phyloP scores from a whole-genome alignment of 1,140 invertebrate genomes.

The Dendrolimus punctatus region DNA sequence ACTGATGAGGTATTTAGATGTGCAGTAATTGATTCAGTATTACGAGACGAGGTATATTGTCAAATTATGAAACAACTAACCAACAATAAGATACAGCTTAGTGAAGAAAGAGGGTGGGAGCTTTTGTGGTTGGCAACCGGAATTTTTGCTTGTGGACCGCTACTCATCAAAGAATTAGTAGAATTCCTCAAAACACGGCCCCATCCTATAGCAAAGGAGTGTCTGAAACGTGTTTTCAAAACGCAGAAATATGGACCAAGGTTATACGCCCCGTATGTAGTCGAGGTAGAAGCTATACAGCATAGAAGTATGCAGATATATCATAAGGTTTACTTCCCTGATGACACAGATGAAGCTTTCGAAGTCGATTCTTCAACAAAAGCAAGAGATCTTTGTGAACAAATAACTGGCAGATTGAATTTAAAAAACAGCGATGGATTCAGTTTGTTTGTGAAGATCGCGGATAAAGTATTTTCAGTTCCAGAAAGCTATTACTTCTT shows the following conservation, averaged over 20 bases:
- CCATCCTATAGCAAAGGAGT: slow-evolving; percentile 86
- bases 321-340: slow-evolving; percentile 94
- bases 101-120: slow-evolving; percentile 95
- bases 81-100: slow-evolving; percentile 85
- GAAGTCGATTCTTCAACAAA: slow-evolving; percentile 87
- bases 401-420: slow-evolving; percentile 82
- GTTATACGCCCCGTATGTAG: slow-evolving; percentile 91
- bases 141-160: slow-evolving; percentile 82
- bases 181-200: slow-evolving; percentile 86
- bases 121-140: slow-evolving; percentile 93
- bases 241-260: slow-evolving; percentile 84
- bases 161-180: slow-evolving; percentile 74
- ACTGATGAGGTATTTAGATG: slow-evolving; percentile 93
- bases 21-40: slow-evolving; percentile 82
- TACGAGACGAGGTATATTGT: slow-evolving; percentile 94
- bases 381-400: slow-evolving; percentile 88
- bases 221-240: slow-evolving; percentile 86
- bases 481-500: slow-evolving; percentile 96
- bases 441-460: slow-evolving; percentile 93
- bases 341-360: slow-evolving; percentile 90
- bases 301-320: slow-evolving; percentile 95
- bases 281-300: slow-evolving; percentile 96
- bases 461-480: slow-evolving; percentile 94
- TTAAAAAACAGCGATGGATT: slow-evolving; percentile 89
- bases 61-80: slow-evolving; percentile 96